A percentile compares a stretch with the other conserved stretches of the same genome.
phyloP scores from a whole-genome alignment of 2,888 invertebrate species.

The Scrobipalpa atriplicella region DNA sequence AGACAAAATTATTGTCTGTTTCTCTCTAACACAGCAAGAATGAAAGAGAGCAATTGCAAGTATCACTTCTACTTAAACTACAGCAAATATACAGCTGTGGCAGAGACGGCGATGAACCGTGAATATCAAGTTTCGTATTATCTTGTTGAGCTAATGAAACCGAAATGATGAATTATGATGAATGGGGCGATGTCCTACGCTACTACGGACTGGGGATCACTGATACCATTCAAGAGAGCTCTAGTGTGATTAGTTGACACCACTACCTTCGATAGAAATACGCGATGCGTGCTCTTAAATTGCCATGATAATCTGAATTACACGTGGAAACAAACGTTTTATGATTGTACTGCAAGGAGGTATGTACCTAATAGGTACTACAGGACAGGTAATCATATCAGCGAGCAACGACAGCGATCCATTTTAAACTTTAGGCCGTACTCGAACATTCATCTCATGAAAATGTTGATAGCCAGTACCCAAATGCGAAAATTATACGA shows the following conservation, averaged over 20 bases:
- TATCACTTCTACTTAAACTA: no score
- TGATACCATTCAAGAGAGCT: background rate
- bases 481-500: slow-evolving; percentile 15
- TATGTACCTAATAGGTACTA: no score
- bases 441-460: background rate
- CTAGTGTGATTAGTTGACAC: no score
- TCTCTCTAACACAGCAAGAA: no score
- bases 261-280: no score
- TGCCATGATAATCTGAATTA: background rate
- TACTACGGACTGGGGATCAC: background rate
- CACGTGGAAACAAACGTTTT: background rate
- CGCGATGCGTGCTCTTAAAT: background rate
- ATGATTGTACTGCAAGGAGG: no score
- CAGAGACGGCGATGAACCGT: background rate
- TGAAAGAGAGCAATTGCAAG: no score
- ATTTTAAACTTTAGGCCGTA: background rate
- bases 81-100: no score
- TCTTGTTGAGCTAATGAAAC: slow-evolving; percentile 9
- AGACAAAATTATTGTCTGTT: no score
- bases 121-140: background rate
- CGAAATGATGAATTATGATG: slow-evolving; percentile 5
- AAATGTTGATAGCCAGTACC: background rate
- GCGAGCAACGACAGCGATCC: background rate
- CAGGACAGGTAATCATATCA: no score
- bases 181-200: background rate